Base-by-base conservation (phyloP, 2,113 vertebrate species). In the Emydocephalus ijimae region DNA sequence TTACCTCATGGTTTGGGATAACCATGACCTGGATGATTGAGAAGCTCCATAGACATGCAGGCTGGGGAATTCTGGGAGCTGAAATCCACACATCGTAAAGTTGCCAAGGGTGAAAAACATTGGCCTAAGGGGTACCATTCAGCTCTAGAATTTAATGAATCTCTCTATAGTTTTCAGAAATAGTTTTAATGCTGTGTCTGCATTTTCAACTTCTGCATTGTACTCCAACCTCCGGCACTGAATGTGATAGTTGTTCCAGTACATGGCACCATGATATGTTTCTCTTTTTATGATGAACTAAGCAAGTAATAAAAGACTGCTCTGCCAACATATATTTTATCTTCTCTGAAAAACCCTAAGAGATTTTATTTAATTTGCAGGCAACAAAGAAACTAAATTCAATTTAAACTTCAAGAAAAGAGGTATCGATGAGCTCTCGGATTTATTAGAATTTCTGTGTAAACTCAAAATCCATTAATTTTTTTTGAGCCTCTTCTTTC, bases 401-500 rank as follows among this genome's bases (percentile, higher is more conserved):
- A 94, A 48, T 39, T 88, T 23, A 50, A 92, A 85, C n/a, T 48
- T 45, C 52, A 69, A 0, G 9, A 87, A 93, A 92, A 50, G 45
- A 88, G 2, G 9, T 26, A 0, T 55, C 29, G 48, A 95, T 64
- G 94, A 92, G 93, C 95, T 95, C 94, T 96, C 94, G 96, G 94
- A 97, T 96, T 98, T 96, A 98, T 97, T 97, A 97, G 97, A 97
- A 97, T 97, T 97, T 97, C 97, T 96, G 95, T 0, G 9, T 91
- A 95, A 97, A 97, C 96, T 97, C 96, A 97, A 97, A 97, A 96
- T 96, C 96, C 96, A 97, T 97, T 98, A 97, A 97, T 97, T 98
- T 98, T 95, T 97, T 97, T 95, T 96, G 95, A 96, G 97, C 97
- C 92, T 95, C 95, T 96, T 96, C 96, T 97, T 96, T 96, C 96